Base-by-base conservation (phyloP, 2,113 vertebrate genomes). In the Melanerpes formicivorus region DNA sequence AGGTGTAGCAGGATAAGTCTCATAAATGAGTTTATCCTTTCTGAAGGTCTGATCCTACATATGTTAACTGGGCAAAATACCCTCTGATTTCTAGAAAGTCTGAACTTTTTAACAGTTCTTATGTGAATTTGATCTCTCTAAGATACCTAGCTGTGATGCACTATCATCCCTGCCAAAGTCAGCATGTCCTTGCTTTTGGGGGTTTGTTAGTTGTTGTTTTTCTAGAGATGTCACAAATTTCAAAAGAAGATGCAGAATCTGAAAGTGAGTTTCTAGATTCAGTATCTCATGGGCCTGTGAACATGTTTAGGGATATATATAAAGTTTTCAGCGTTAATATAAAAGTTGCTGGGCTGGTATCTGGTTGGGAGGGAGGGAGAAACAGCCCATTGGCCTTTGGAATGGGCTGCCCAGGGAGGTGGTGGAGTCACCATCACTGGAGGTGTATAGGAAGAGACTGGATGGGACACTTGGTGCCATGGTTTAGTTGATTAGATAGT, bases 271-370 rank as follows among this genome's bases (percentile, higher is more conserved):
- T 90, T 88, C 2, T 14, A n/a, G 62, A 15, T 14, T 82, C 8
- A 32, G 3, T 75, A 32, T 82, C 71, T 82, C 11, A 40, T 14
- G 4, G 80, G 19, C 27, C 30, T 62, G 4, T 40, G 30, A 80
- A 11, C 0, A 0, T 26, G 18, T 52, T 78, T 58, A 88, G 30
- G 30, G 29, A 63, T 52, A 27, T 4, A n/a, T 18, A 40, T 4
- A 71, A 9, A 46, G 67, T 94, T 64, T 64, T 83, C 22, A 64
- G 6, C 18, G 25, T 83, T 77, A n/a, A 17, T 84, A 30, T 27
- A 16, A 19, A 80, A 77, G 18, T 52, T 56, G 7, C n/a, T 67
- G 46, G 29, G 11, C 25, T 32, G 12, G 5, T 62, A 14, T 18
- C 67, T 89, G 18, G 5, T 50, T 37, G 26, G 59, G 60, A n/a